Conservation (phyloP, 2,888 invertebrate genomes). For the Athalia cordata region DNA sequence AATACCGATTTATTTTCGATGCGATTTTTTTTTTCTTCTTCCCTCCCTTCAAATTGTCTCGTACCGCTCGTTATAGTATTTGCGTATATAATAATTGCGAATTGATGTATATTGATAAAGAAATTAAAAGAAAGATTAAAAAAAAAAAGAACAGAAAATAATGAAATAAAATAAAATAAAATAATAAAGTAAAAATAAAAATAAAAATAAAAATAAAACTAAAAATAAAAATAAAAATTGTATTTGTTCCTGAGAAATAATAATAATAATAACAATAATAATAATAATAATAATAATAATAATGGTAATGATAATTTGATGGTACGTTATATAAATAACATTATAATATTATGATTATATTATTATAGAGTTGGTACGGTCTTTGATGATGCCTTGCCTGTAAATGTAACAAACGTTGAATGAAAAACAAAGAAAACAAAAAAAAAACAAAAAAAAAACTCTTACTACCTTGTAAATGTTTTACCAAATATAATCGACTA, state of each 20-base stretch:
- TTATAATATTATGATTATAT: conserved; percentile 65
- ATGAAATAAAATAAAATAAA: conserved; percentile 64
- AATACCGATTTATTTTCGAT: conserved; percentile 5
- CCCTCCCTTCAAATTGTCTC: conserved; percentile 6
- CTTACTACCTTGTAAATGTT: conserved; percentile 73
- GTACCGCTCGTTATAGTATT: conserved; percentile 38
- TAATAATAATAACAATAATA: conserved; percentile 60
- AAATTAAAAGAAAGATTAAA: conserved; percentile 59
- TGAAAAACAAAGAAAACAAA: conserved; percentile 52
- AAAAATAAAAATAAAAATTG: conserved; percentile 17
- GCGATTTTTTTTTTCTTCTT: not conserved
- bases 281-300: conserved; percentile 36
- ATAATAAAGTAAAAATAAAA: conserved; percentile 63
- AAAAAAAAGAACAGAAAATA: conserved; percentile 63
- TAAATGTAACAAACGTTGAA: conserved; percentile 69
- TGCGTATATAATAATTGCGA: conserved; percentile 62
- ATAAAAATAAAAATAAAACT: too few species aligned
- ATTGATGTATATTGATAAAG: conserved; percentile 70
- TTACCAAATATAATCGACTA: conserved; percentile 73
- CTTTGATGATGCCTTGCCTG: conserved; percentile 73
- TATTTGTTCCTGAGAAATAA: conserved; percentile 45
- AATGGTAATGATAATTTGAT: conserved; percentile 69
- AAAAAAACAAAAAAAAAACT: conserved; percentile 65
- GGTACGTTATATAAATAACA: conserved; percentile 71
- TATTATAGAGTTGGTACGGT: conserved; percentile 71